Base-by-base conservation (phyloP, 2,888 invertebrate species). In the Pyrgus malvae region DNA sequence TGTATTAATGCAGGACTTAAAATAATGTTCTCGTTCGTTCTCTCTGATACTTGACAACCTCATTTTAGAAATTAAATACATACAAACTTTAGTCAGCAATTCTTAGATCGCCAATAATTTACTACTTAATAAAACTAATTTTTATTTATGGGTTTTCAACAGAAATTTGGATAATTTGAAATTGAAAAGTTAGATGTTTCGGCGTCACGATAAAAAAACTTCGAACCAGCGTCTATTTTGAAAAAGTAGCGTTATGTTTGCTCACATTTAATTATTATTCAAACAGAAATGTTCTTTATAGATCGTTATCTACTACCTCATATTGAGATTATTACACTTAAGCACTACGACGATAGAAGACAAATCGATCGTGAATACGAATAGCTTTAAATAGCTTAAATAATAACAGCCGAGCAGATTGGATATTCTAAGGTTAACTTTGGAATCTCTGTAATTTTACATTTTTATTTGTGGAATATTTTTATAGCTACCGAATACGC, bases 291-390 rank as follows among this genome's bases (percentile, higher is more conserved):
- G 68, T 70, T 66, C 59, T 73, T 77, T 76, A 80, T 76, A 62
- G 68, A 58, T 69, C 71, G 67, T 70, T 75, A 75, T 68, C 72
- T 68, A 76, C 74, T 69, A 73, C 64, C 64, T 64, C 65, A 69
- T 70, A 72, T 74, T 68, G 66, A 66, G 70, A 67, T 74, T 70
- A 68, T 65, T 68, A 67, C 67, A 60, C 60, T 58, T 67, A 66
- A 63, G 69, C 72, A 78, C 67, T 74, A 70, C 73, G 76, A 74
- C 68, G 65, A 72, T 72, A 68, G 66, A 57, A 66, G 63, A 73
- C 74, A 78, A 78, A 81, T 79, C 74, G 80, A 70, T 77, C 65
- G 60, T 75, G 83, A 83, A 83, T 85, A 80, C 74, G 62, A 83
- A 84, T 83, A 63, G 74, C 75, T 64, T 68, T 67, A 61, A 73